These are phyloP conservation scores for Apeira syringaria DNA, from an alignment of 2,888 invertebrate species.

Conservation along the genomic window DNA sequence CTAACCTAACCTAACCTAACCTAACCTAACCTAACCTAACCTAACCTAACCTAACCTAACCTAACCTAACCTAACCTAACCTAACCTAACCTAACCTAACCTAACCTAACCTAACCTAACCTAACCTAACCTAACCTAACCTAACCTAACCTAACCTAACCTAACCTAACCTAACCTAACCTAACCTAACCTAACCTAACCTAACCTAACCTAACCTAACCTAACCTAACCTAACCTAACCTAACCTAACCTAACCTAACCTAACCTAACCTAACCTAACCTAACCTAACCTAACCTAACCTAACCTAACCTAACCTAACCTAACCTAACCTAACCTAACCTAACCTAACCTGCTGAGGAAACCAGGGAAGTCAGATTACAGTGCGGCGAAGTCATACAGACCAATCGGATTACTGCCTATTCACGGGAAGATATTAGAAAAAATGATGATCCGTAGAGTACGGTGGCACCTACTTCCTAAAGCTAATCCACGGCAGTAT, in stretches of 20 bases:
- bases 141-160: conserved; percentile 24
- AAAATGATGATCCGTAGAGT: too few relatives aligned
- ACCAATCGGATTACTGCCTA: too few relatives aligned
- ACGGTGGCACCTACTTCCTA: too few relatives aligned
- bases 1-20: conserved; percentile 3
- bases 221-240: conserved; percentile 30
- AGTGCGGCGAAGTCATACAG: too few relatives aligned
- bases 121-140: conserved; percentile 30
- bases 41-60: conserved; percentile 30
- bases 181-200: conserved; percentile 26
- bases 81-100: conserved; percentile 25
- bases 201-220: conserved; percentile 16
- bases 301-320: too few relatives aligned
- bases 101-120: conserved; percentile 31
- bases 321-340: too few relatives aligned
- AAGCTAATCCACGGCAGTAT: too few relatives aligned
- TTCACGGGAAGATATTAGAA: too few relatives aligned
- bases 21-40: conserved; percentile 26
- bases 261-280: conserved; percentile 26
- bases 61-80: conserved; percentile 28
- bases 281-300: conserved; percentile 26
- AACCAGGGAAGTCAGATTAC: too few relatives aligned
- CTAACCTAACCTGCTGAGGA: too few relatives aligned
- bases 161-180: conserved; percentile 24
- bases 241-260: conserved; percentile 28